phyloP scores from a whole-genome alignment of 2,797 vertebrate genomes.

The Leucoraja ocellata region DNA sequence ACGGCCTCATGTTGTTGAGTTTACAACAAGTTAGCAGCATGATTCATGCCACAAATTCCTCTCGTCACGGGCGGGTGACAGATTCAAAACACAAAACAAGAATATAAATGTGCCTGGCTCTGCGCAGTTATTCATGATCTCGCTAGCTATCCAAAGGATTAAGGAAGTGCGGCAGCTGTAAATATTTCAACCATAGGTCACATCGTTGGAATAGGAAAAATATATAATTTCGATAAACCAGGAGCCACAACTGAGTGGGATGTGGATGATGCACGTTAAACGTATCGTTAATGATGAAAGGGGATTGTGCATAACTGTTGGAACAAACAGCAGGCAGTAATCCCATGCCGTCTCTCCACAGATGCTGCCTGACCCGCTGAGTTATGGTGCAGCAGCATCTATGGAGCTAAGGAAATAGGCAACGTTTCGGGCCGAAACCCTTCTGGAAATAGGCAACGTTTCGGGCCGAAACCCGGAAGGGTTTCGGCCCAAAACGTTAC shows the following conservation, averaged over 20 bases:
- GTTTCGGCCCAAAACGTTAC: too few species aligned
- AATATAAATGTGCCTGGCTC: not conserved
- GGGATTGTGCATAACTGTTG: not conserved
- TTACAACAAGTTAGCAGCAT: constrained; percentile 22
- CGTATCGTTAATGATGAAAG: not conserved
- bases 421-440: too few species aligned
- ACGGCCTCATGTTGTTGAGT: constrained; percentile 15
- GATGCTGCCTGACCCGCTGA: too few species aligned
- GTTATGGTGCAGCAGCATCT: too few species aligned
- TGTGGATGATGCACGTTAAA: not conserved
- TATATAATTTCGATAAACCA: not conserved
- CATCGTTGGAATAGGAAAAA: not conserved
- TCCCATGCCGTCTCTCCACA: too few species aligned
- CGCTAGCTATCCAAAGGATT: not conserved
- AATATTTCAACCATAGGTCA: not conserved
- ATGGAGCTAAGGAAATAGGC: too few species aligned
- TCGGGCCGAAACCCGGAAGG: too few species aligned
- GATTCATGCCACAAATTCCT: constrained; percentile 18
- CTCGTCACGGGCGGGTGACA: not conserved
- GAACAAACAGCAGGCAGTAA: not conserved
- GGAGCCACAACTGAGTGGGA: not conserved
- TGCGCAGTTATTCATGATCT: not conserved
- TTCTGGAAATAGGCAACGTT: too few species aligned
- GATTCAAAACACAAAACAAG: not conserved
- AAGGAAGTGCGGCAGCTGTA: not conserved